These are phyloP conservation scores for Rhea americana DNA, from an alignment of 2,113 vertebrate species.

Conservation along the genomic window DNA sequence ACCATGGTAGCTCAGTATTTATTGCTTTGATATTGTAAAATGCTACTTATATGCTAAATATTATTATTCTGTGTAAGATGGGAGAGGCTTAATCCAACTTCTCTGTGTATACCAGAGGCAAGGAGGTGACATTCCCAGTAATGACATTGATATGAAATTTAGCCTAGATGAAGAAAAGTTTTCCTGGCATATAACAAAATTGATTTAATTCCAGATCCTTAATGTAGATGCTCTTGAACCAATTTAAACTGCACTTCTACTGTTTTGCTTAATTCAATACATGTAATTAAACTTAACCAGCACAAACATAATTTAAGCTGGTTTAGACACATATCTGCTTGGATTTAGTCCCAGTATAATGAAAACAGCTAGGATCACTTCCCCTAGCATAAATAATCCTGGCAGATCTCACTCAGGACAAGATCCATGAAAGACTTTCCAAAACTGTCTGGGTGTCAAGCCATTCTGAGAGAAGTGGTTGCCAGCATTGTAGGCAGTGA, in stretches of 20 bases:
- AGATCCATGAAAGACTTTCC: background rate
- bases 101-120: background rate
- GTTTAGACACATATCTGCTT: background rate
- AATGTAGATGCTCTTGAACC: background rate
- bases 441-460: background rate
- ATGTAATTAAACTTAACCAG: background rate
- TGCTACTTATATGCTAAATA: background rate
- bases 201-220: background rate
- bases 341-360: background rate
- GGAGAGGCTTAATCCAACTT: background rate
- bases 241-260: background rate
- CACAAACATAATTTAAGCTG: background rate
- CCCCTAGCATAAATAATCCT: background rate
- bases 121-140: background rate
- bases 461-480: background rate
- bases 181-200: background rate
- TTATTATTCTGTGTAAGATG: background rate
- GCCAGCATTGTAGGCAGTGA: background rate
- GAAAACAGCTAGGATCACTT: background rate
- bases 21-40: slow-evolving; percentile 42
- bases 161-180: background rate
- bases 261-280: background rate
- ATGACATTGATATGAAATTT: background rate
- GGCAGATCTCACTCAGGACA: background rate
- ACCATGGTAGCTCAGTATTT: background rate